Conservation (phyloP, 2,888 invertebrate species). For the Eumacrocentrus americanus region DNA sequence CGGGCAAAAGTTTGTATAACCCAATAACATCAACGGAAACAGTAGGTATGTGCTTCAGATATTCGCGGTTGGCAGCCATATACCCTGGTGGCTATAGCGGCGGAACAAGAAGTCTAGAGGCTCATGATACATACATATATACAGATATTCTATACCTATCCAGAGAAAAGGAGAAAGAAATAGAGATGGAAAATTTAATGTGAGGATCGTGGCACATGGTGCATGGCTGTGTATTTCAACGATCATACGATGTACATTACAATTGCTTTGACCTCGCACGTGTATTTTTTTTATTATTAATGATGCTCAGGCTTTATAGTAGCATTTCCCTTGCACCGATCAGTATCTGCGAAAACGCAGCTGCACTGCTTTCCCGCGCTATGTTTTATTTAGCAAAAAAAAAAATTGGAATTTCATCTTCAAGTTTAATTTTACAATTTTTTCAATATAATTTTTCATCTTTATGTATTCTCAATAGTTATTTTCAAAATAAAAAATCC, state of each 20-base stretch:
- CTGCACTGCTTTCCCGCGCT: conserved; percentile 10
- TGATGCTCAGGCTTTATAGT: conserved; percentile 32
- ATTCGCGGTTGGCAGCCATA: not conserved
- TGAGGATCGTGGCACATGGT: conserved; percentile 48
- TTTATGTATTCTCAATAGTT: no score
- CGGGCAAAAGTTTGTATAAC: not conserved
- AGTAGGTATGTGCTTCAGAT: not conserved
- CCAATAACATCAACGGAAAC: not conserved
- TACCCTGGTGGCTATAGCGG: not conserved
- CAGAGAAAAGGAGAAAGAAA: no score
- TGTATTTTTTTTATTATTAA: conserved; percentile 57
- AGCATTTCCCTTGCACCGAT: conserved; percentile 26
- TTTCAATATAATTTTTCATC: not conserved
- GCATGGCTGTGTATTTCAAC: conserved; percentile 30
- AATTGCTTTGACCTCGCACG: conserved; percentile 57
- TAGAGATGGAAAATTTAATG: conserved; percentile 42
- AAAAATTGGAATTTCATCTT: no score
- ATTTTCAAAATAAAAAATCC: not conserved
- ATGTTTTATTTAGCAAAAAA: conserved; percentile 24
- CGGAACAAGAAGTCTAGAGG: not conserved
- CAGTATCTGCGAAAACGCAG: not conserved
- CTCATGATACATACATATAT: not conserved
- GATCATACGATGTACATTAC: conserved; percentile 41
- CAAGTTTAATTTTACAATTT: no score
- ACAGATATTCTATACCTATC: no score